A percentile compares a stretch with the other conserved stretches of the same genome.
Evolutionary conservation across 2,888 invertebrate genomes (phyloP).

Genomic region (Drosophila barbarae): DNA sequence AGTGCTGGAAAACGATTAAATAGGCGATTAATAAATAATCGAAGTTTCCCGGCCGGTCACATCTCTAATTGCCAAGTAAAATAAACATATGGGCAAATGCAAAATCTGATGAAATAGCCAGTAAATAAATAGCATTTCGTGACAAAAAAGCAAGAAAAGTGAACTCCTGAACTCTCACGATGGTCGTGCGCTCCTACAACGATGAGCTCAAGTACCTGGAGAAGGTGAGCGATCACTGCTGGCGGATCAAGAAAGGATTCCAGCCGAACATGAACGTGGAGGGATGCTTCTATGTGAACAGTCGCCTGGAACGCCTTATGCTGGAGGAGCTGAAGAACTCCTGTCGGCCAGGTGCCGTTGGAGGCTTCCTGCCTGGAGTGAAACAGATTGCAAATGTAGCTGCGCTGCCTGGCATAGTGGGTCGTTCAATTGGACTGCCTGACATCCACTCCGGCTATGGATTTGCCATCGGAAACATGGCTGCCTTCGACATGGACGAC

Average conservation of each 20-base stretch:
- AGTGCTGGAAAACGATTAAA: not conserved
- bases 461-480: conserved; percentile 99
- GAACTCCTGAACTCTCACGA: conserved; percentile 78
- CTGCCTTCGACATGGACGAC: conserved; percentile 97
- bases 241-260: conserved; percentile 98
- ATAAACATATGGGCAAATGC: conserved; percentile 5
- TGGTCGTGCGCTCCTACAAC: conserved; percentile 94
- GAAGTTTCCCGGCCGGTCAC: not conserved
- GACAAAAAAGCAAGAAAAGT: not conserved
- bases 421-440: conserved; percentile 94
- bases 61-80: conserved; percentile 8
- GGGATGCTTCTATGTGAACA: conserved; percentile 98
- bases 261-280: conserved; percentile 99
- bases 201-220: conserved; percentile 97
- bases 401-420: conserved; percentile 97
- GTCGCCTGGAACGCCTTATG: conserved; percentile 94
- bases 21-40: not conserved
- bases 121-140: conserved; percentile 13
- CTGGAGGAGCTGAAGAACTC: conserved; percentile 96
- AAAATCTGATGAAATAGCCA: conserved; percentile 17
- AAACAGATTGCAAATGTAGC: conserved; percentile 99
- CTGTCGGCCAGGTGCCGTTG: conserved; percentile 92
- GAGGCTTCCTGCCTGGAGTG: conserved; percentile 98
- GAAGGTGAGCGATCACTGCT: conserved; percentile 89
- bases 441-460: conserved; percentile 99